Percentiles rank a stretch among this genome's conserved stretches.
Evolutionary conservation across 2,888 invertebrate species (phyloP).

Genomic region (Idaea biselata): DNA sequence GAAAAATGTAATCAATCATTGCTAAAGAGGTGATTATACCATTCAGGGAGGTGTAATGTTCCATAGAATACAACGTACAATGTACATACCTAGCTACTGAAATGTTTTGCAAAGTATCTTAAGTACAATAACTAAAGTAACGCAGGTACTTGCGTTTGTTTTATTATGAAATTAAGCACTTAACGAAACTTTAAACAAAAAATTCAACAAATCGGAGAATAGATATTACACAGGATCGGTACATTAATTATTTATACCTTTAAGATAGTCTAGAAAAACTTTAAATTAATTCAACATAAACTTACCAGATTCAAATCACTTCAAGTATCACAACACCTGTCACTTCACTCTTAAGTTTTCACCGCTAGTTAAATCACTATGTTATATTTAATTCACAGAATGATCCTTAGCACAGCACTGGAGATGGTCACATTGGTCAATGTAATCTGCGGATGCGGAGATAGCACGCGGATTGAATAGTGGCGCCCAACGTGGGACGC

Average conservation of each 20-base stretch:
- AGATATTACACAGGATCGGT: neutral
- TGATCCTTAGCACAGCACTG: constrained; percentile 28
- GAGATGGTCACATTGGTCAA: constrained; percentile 16
- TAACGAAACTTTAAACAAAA: neutral
- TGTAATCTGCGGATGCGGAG: constrained; percentile 10
- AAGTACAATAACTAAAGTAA: neutral
- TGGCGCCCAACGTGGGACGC: constrained; percentile 66
- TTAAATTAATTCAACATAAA: constrained; percentile 8
- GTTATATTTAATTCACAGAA: constrained; percentile 30
- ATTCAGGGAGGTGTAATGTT: neutral
- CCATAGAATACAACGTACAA: neutral
- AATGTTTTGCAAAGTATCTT: neutral
- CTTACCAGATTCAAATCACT: constrained; percentile 33
- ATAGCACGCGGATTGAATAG: constrained; percentile 30
- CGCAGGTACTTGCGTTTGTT: neutral
- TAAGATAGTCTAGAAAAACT: neutral
- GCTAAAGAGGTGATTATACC: neutral
- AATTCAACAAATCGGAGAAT: neutral
- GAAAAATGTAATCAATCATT: constrained; percentile 1
- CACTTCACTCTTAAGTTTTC: constrained; percentile 40
- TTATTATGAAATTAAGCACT: neutral
- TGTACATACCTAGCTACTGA: too few species aligned
- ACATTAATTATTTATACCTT: neutral
- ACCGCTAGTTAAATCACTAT: constrained; percentile 33
- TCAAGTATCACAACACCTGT: constrained; percentile 33